These are phyloP conservation scores for Hybognathus amarus DNA, from an alignment of 2,797 vertebrate species.

Conservation along the genomic window DNA sequence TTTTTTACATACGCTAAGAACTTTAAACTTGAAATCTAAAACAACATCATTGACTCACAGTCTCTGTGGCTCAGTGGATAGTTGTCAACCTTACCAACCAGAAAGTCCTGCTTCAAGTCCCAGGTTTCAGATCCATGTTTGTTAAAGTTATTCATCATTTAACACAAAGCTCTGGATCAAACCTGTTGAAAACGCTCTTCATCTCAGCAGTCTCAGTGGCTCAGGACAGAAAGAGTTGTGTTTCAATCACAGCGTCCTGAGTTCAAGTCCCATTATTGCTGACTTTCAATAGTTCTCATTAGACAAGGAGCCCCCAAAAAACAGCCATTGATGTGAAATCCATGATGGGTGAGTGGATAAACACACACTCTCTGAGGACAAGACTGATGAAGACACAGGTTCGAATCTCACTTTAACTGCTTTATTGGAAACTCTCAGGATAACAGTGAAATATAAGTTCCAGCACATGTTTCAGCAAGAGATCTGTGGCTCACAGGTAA, in stretches of 20 bases:
- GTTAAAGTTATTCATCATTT: not conserved
- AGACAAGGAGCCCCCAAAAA: too few relatives aligned
- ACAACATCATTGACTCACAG: accelerated
- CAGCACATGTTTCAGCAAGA: not conserved
- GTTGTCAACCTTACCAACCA: not conserved
- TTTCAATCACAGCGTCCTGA: not conserved
- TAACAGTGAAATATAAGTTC: not conserved
- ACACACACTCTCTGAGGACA: too few relatives aligned
- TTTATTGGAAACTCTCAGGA: not conserved
- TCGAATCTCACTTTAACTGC: not conserved
- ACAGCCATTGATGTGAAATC: accelerated
- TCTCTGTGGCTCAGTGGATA: not conserved
- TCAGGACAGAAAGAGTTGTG: not conserved
- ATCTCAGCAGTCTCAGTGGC: not conserved
- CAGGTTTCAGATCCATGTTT: not conserved
- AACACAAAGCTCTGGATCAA: not conserved
- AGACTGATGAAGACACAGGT: not conserved
- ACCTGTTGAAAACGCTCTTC: not conserved
- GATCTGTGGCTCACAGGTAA: not conserved
- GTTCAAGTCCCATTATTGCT: too few relatives aligned
- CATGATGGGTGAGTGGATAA: not conserved
- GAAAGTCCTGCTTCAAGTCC: not conserved
- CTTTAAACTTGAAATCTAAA: not conserved
- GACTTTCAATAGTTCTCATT: not conserved
- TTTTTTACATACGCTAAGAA: too few relatives aligned